A percentile compares a stretch with the other conserved stretches of the same genome.
Conservation (phyloP, 2,113 vertebrate genomes). For the Crotalus tigris region DNA sequence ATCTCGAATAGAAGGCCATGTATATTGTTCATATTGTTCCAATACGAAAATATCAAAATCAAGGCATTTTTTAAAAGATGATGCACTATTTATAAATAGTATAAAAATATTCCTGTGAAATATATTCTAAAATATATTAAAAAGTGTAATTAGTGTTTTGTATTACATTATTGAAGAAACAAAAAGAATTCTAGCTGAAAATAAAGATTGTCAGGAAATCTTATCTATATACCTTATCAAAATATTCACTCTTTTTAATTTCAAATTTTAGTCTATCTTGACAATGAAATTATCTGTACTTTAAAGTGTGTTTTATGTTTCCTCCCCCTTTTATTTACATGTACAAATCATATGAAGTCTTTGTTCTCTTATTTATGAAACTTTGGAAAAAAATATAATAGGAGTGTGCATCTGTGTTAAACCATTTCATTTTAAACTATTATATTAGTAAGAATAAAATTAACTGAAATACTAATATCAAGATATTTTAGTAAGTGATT, state of each 20-base stretch:
- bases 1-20: conserved; percentile 48
- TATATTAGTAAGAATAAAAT: conserved; percentile 60
- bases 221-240: conserved; percentile 10
- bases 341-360: conserved; percentile 57
- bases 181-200: conserved; percentile 50
- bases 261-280: conserved; percentile 30
- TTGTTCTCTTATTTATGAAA: conserved; percentile 57
- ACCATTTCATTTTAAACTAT: conserved; percentile 63
- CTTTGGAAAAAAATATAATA: conserved; percentile 54
- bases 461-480: conserved; percentile 59
- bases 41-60: conserved; percentile 40
- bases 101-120: conserved; percentile 33
- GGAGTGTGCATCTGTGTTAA: conserved; percentile 55
- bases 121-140: conserved; percentile 25
- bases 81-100: conserved; percentile 34
- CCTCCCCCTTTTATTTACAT: conserved; percentile 47
- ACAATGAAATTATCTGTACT: conserved; percentile 42
- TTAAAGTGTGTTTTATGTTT: conserved; percentile 50
- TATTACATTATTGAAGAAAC: conserved; percentile 43
- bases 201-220: conserved; percentile 30
- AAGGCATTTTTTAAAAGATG: conserved; percentile 56
- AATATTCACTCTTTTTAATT: conserved; percentile 37
- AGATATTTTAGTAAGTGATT: conserved; percentile 52
- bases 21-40: conserved; percentile 42
- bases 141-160: conserved; percentile 42